phyloP scores from a whole-genome alignment of 2,113 vertebrate species.

The Atrichornis clamosus region DNA sequence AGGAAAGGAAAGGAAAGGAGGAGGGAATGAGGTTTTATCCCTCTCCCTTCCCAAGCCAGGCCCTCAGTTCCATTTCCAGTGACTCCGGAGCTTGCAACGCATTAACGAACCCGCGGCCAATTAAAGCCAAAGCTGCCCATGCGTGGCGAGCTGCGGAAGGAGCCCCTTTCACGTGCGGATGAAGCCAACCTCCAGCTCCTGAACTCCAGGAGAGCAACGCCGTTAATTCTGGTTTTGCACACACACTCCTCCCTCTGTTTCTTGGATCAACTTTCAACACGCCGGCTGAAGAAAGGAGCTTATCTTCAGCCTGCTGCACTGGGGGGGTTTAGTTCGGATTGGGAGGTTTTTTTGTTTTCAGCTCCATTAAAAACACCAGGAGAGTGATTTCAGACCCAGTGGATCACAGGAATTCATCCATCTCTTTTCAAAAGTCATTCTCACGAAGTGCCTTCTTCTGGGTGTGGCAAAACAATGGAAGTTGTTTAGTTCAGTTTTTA shows the following conservation, averaged over 20 bases:
- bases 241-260: conserved; percentile 45
- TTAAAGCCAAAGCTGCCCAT: conserved; percentile 26
- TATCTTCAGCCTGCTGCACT: background rate
- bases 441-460: background rate
- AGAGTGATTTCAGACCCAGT: background rate
- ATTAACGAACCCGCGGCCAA: background rate
- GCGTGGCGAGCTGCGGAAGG: conserved; percentile 23
- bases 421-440: background rate
- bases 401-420: background rate
- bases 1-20: too few species aligned
- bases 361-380: background rate
- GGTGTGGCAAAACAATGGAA: background rate
- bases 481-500: background rate
- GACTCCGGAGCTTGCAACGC: background rate
- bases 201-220: background rate
- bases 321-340: background rate
- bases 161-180: conserved; percentile 46
- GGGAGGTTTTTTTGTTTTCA: background rate
- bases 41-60: background rate
- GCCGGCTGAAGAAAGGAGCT: background rate
- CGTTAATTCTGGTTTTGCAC: conserved; percentile 55
- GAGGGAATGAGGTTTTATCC: too few species aligned
- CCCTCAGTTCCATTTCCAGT: conserved; percentile 1
- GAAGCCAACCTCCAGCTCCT: conserved; percentile 36
- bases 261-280: conserved; percentile 30